Evolutionary conservation across 2,797 vertebrate species (phyloP), one percentile per base, ranked within the genome.

Genomic region (Hydrocynus forskahlii): DNA sequence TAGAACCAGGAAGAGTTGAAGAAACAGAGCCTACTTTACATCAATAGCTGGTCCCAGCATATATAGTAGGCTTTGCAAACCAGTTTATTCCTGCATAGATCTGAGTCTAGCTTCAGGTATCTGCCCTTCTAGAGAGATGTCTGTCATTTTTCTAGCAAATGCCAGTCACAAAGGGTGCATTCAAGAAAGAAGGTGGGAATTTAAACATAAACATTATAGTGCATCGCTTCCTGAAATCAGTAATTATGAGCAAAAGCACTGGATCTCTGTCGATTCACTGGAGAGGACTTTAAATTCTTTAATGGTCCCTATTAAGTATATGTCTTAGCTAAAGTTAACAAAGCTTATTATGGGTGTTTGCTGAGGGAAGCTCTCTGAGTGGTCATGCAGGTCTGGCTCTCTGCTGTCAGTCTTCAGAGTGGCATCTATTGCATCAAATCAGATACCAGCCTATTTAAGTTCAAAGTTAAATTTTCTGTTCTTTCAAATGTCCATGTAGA

Each of bases 1-100:
- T 74, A 63, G 29, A 67, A 7, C 35, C 25, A 70, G 6, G 52
- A 40, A 12, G 35, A 59, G 62, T 17, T 21, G 50, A 40, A 50
- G 52, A 64, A 77, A 50, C 14, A 54, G 40, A 73, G 25, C 57
- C 59, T 21, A 40, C 52, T 29, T 29, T 48, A 73, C 19, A n/a
- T 57, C 10, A 73, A 73, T 54, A 57, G 29, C 54, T 57, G 52
- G 35, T 21, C 21, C 45, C 21, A 19, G 14, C 45, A n/a, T 35
- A 14, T 8, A 50, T 4, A 6, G 4, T 43, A 54, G 48, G 16
- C 50, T 54, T 7, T 54, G 52, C 8, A 73, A 57, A 35, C n/a
- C 25, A 43, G 35, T 21, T n/a, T 16, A 0, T 72, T 7, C 48
- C 14, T 16, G 1, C 8, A 17, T 0, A 69, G 17, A 13, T 43